Evolutionary conservation across 2,888 invertebrate genomes (phyloP).

Genomic region (Deilephila elpenor): DNA sequence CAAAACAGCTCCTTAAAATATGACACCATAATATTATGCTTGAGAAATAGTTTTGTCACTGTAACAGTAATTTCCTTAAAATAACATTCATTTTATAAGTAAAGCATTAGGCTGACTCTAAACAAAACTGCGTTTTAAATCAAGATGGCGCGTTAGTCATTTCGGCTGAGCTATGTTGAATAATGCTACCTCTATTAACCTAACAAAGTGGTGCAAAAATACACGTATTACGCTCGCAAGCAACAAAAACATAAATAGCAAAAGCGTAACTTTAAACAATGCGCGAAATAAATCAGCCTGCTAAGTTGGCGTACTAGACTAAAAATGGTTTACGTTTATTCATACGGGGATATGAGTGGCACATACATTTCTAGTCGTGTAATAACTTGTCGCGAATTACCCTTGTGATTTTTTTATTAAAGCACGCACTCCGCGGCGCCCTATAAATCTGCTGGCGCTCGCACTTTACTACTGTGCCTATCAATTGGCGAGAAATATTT

Average conservation of each 20-base stretch:
- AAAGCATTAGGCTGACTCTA: neutral
- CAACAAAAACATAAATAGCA: constrained; percentile 22
- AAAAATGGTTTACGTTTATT: constrained; percentile 68
- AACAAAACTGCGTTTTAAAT: neutral
- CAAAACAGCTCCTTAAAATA: too few relatives aligned
- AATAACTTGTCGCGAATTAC: constrained; percentile 82
- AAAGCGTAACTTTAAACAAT: constrained; percentile 35
- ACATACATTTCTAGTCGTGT: constrained; percentile 72
- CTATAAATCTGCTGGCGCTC: constrained; percentile 79
- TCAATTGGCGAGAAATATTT: constrained; percentile 75
- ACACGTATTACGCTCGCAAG: constrained; percentile 8
- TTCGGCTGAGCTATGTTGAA: neutral
- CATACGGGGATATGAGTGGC: constrained; percentile 69
- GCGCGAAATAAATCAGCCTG: constrained; percentile 48
- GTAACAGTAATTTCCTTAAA: too few relatives aligned
- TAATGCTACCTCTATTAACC: neutral
- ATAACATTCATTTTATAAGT: too few relatives aligned
- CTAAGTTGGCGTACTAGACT: constrained; percentile 61
- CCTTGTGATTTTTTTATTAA: constrained; percentile 80
- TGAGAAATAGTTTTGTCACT: too few relatives aligned
- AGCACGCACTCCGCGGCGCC: constrained; percentile 78
- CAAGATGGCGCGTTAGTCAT: neutral
- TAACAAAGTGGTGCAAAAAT: constrained; percentile 1
- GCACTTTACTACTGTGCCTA: constrained; percentile 74
- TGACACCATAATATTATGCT: too few relatives aligned